Evolutionary conservation across 1,140 invertebrate genomes (phyloP), one percentile per base, ranked within the genome.

Genomic region (Hycleus phaleratus): DNA sequence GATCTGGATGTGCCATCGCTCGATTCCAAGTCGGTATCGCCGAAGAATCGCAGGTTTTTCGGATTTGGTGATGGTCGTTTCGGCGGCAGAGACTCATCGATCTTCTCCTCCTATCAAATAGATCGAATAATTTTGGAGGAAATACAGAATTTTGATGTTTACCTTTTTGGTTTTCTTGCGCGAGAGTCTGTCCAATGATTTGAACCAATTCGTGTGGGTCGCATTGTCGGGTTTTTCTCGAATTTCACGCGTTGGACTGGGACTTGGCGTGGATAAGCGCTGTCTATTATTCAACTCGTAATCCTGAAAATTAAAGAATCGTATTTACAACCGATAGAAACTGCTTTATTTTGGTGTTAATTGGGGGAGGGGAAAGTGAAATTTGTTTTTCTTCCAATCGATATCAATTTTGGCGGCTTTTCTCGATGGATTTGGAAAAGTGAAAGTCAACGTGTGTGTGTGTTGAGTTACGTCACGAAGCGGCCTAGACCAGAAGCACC

Each of bases 21-120:
- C 3, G 85, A 87, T 65, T 88, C 86, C 48, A 80, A 76, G 68
- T 90, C 87, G 1, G 87, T 89, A 70, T 90, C 88, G 1, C 87
- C 88, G 71, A 89, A 90, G 76, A 89, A 90, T 32, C 88, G 79
- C 4, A 90, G 76, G 73, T 82, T 88, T 66, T 88, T 88, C 63
- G 49, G 81, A 74, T 61, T 65, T 18, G 68, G 56, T 74, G 72
- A 38, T 68, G 68, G 60, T 68, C 65, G 68, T 70, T 68, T 69
- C 68, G 26, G 60, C 65, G 75, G 72, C 68, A 76, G 73, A 61
- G 63, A 64, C 62, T 70, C 60, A 67, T 72, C 67, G 4, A 32
- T 59, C 43, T 64, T 67, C 38, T 70, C 60, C 26, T 51, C 59
- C 66, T 70, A 39, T 42, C 9, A 62, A 48, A 38, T 26, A 11